phyloP scores from a whole-genome alignment of 2,888 invertebrate species.

The Sisyra terminalis region DNA sequence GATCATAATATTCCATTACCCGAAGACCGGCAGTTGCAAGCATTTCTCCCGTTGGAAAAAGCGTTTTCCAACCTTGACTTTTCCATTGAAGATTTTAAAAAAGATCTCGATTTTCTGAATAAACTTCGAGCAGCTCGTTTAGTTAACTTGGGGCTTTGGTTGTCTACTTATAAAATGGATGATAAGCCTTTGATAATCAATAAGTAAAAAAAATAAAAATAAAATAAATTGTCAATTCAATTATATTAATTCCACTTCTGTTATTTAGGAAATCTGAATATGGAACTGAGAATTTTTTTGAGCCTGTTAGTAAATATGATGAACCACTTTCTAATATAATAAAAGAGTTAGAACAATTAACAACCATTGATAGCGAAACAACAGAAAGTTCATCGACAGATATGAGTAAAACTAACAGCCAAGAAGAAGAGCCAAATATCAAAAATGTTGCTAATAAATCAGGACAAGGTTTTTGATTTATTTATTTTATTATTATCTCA shows the following conservation, averaged over 20 bases:
- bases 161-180: slow-evolving; percentile 29
- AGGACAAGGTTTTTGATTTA: background rate
- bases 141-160: slow-evolving; percentile 30
- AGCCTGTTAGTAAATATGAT: slow-evolving; percentile 26
- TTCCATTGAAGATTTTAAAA: slow-evolving; percentile 25
- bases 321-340: slow-evolving; percentile 30
- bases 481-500: background rate
- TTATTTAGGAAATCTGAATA: slow-evolving; percentile 18
- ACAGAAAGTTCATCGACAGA: background rate
- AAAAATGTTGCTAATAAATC: background rate
- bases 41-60: slow-evolving; percentile 55
- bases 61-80: slow-evolving; percentile 39
- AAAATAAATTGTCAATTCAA: background rate
- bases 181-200: slow-evolving; percentile 23
- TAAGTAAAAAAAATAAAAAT: slow-evolving; percentile 16
- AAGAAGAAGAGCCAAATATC: background rate
- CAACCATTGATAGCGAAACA: background rate
- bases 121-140: slow-evolving; percentile 33
- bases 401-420: background rate
- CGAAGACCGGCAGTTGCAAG: slow-evolving; percentile 65
- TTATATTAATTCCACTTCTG: slow-evolving; percentile 2
- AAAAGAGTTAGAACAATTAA: slow-evolving; percentile 32
- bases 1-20: slow-evolving; percentile 50
- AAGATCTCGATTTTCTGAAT: slow-evolving; percentile 25
- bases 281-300: slow-evolving; percentile 20